Evolutionary conservation across 23 tunicate genomes (phyloP).

Genomic region (Clavelina lepadiformis): DNA sequence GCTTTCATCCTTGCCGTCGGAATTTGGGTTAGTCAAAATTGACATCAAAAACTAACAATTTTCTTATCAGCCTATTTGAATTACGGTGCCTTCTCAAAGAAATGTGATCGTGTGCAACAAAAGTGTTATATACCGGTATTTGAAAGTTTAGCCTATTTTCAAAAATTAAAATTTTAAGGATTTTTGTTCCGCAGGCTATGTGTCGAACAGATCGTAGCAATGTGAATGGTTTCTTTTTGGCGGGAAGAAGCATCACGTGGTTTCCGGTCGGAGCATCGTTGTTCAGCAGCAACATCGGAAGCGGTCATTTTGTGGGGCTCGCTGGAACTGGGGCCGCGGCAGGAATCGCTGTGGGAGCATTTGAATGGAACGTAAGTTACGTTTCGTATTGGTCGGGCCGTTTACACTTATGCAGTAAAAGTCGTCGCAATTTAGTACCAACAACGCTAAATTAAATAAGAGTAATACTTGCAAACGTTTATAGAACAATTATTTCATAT

Average conservation of each 20-base stretch:
- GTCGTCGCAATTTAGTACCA: no score
- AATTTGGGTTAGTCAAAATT: slow-evolving; percentile 34
- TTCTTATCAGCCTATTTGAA: background rate
- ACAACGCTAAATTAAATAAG: no score
- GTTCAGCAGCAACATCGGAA: slow-evolving; percentile 93
- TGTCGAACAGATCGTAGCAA: slow-evolving; percentile 65
- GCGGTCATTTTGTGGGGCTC: slow-evolving; percentile 92
- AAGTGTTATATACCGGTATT: background rate
- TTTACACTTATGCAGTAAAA: no score
- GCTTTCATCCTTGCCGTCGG: slow-evolving; percentile 64
- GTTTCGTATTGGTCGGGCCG: no score
- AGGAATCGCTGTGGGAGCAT: slow-evolving; percentile 98
- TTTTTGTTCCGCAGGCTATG: slow-evolving; percentile 59
- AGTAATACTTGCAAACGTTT: no score
- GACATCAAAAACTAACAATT: background rate
- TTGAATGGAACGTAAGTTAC: slow-evolving; percentile 92
- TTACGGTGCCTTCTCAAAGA: slow-evolving; percentile 3
- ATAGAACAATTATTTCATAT: no score
- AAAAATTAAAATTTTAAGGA: background rate
- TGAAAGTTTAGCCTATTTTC: background rate
- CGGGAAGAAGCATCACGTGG: slow-evolving; percentile 85
- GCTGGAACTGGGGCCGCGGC: slow-evolving; percentile 98
- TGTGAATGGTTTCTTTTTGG: slow-evolving; percentile 89
- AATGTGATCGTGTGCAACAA: background rate
- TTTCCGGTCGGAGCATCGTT: slow-evolving; percentile 95